phyloP scores from a whole-genome alignment of 2,797 vertebrate species.

The Anguilla megastoma region DNA sequence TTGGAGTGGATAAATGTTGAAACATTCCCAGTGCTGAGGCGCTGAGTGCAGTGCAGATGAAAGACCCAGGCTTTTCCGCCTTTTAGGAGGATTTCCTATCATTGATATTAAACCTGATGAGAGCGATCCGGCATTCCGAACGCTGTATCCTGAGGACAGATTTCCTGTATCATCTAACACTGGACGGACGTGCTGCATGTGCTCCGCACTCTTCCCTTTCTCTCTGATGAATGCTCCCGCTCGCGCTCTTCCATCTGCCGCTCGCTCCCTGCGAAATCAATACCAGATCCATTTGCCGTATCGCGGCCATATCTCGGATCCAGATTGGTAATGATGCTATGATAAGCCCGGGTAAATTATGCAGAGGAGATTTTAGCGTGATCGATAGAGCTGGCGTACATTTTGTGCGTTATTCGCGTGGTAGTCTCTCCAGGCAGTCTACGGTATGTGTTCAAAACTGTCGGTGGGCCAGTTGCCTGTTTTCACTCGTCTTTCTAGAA shows the following conservation, averaged over 20 bases:
- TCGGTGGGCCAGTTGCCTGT: neutral
- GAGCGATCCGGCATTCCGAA: constrained; percentile 41
- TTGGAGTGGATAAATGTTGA: neutral
- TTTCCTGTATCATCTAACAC: constrained; percentile 61
- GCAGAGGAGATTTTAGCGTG: constrained; percentile 63
- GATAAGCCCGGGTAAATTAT: constrained; percentile 74
- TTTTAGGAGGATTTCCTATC: constrained; percentile 42
- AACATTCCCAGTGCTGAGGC: neutral
- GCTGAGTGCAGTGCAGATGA: neutral
- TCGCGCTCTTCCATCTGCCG: constrained; percentile 59
- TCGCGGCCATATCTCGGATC: constrained; percentile 70
- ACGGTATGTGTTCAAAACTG: constrained; percentile 25
- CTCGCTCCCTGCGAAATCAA: constrained; percentile 70
- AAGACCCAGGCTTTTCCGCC: constrained; percentile 30
- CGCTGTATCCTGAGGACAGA: constrained; percentile 40
- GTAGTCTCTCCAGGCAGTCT: constrained; percentile 32
- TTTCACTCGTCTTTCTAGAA: neutral
- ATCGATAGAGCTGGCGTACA: constrained; percentile 70
- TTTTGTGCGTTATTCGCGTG: constrained; percentile 54
- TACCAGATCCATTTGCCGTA: constrained; percentile 76
- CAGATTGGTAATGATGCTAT: constrained; percentile 77
- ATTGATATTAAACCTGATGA: constrained; percentile 39
- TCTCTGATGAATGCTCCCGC: constrained; percentile 62
- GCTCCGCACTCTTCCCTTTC: constrained; percentile 34
- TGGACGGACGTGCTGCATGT: constrained; percentile 50